Evolutionary conservation across 1,140 invertebrate species (phyloP), one percentile per base, ranked within the genome.

Genomic region (Drosophila takahashii): DNA sequence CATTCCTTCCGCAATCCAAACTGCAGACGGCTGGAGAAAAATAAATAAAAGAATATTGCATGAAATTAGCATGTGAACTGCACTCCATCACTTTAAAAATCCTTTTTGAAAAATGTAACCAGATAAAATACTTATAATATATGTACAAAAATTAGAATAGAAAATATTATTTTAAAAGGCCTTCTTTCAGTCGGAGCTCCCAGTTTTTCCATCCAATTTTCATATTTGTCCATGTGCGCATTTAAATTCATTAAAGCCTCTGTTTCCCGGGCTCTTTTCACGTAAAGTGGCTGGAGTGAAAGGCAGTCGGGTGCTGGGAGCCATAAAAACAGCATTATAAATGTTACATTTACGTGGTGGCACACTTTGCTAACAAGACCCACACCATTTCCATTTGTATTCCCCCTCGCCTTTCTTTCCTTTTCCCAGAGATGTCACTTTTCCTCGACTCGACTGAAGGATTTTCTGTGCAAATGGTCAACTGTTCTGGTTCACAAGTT

Each of bases 1-100:
- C 98, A 92, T 99, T 96, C 39, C 94, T 94, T 47, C 98, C 97
- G 91, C 98, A 99, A 90, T 98, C 97, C 92, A 98, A 93, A 73
- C 96, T 96, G 92, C 98, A 99, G 29, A 96, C 94, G 72, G 97
- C 97, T 98, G 93, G 41, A 52, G 15, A 44, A 36, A 51, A n/a
- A 15, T 9, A 42, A 16, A 1, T 9, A 2, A 64, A 56, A 52
- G 18, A 7, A 27, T 6, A 32, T 29, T 4, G 13, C 9, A 16
- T 29, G 5, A 15, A 32, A 54, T 61, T 56, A 18, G 45, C 32
- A 37, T 6, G 56, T 29, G 22, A 22, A 22, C 22, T 22, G 22
- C 22, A 22, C 1, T 22, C 22, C 22, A 22, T 22, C 22, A 22
- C 22, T 22, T 22, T 22, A 22, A 22, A 22, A 22, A 22, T 3